These are phyloP conservation scores for Taenioides sp. DNA, from an alignment of 2,797 vertebrate genomes.

Conservation along the genomic window DNA sequence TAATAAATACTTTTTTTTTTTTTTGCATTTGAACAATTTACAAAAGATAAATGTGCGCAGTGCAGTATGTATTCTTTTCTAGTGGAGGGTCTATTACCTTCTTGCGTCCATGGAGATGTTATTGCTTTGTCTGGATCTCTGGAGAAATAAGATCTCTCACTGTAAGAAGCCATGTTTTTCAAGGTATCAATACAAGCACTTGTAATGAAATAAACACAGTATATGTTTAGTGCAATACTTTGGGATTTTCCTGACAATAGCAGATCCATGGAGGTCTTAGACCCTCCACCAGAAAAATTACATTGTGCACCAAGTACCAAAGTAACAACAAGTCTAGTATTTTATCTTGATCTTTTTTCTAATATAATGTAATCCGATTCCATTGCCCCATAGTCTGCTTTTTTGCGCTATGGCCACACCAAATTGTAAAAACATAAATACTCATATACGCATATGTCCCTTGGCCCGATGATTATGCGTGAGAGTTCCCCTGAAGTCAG, in stretches of 20 bases:
- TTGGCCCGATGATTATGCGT: constrained; percentile 63
- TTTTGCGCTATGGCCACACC: constrained; percentile 26
- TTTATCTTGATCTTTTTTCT: constrained; percentile 2
- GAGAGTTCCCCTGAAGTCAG: constrained; percentile 54
- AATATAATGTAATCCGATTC: constrained; percentile 10
- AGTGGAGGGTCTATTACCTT: background rate
- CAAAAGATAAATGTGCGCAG: background rate
- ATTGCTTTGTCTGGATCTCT: no score
- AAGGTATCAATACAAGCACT: no score
- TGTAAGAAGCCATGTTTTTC: no score
- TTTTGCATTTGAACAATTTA: background rate
- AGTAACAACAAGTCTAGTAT: background rate
- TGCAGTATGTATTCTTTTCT: background rate
- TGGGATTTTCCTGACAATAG: no score
- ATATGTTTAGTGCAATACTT: no score
- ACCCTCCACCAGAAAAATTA: background rate
- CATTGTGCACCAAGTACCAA: background rate
- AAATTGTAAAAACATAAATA: constrained; percentile 26
- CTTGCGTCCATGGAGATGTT: background rate
- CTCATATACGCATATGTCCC: constrained; percentile 17
- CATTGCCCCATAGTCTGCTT: constrained; percentile 35
- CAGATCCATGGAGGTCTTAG: no score
- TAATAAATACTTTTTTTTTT: background rate
- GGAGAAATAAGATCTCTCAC: no score
- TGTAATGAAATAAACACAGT: no score